These are phyloP conservation scores for Calephelis nemesis DNA, from an alignment of 1,140 invertebrate genomes.

Conservation along the genomic window DNA sequence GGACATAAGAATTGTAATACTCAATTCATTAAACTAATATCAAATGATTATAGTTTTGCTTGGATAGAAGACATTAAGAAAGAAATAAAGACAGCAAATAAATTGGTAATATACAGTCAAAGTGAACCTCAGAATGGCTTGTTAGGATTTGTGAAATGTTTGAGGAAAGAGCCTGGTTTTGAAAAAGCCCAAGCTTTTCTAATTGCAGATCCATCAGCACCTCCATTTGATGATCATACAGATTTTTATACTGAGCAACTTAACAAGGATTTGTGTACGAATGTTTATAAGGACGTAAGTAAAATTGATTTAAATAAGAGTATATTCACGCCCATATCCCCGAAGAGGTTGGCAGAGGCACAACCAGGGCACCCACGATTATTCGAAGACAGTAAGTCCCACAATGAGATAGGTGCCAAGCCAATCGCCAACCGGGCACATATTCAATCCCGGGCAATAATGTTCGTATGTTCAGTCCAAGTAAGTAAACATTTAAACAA, in stretches of 20 bases:
- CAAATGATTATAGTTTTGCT: conserved; percentile 50
- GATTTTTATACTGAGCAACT: conserved; percentile 84
- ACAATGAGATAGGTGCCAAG: too few relatives aligned
- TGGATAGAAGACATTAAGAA: conserved; percentile 78
- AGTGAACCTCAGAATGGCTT: conserved; percentile 86
- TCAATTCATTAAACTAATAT: conserved; percentile 57
- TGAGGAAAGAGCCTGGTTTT: conserved; percentile 85
- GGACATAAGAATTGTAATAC: conserved; percentile 55
- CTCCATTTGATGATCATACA: conserved; percentile 82
- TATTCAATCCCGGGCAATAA: too few relatives aligned
- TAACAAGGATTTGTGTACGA: conserved; percentile 87
- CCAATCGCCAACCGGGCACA: too few relatives aligned
- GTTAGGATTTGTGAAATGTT: conserved; percentile 89
- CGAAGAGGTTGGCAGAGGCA: too few relatives aligned
- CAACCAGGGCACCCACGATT: too few relatives aligned
- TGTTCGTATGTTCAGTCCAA: too few relatives aligned
- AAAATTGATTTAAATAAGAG: neutral
- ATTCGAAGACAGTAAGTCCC: too few relatives aligned
- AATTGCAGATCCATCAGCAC: conserved; percentile 83
- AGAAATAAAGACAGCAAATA: conserved; percentile 77
- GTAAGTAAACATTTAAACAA: too few relatives aligned
- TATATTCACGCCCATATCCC: too few relatives aligned
- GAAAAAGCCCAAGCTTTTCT: conserved; percentile 82
- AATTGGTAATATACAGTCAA: conserved; percentile 81
- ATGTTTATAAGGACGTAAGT: conserved; percentile 85